Evolutionary conservation across 2,113 vertebrate genomes (phyloP).

Genomic region (Pseudopipra pipra): DNA sequence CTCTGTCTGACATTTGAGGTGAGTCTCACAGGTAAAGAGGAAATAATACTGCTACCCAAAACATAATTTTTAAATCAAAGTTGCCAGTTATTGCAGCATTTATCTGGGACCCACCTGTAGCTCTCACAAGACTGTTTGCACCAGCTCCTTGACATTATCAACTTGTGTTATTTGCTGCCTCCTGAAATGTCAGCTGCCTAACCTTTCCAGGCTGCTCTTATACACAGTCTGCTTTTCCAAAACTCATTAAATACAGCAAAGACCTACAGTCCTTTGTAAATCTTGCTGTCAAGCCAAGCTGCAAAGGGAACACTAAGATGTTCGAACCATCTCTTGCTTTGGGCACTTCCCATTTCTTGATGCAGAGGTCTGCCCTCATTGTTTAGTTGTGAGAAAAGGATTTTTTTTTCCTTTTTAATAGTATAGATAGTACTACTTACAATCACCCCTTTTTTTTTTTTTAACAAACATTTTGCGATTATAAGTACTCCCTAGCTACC

Average conservation of each 20-base stretch:
- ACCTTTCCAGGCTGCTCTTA: slow-evolving; percentile 45
- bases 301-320: not conserved
- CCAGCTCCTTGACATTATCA: slow-evolving; percentile 59
- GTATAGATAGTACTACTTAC: not conserved
- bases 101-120: not conserved
- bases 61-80: not conserved
- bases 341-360: not conserved
- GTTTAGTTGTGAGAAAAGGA: not conserved
- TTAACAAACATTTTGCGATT: not conserved
- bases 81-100: not conserved
- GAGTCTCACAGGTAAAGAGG: not conserved
- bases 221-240: slow-evolving; percentile 1
- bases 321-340: not conserved
- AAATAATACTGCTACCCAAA: slow-evolving; percentile 6
- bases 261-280: not conserved
- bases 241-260: slow-evolving; percentile 21
- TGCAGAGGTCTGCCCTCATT: not conserved
- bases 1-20: not conserved
- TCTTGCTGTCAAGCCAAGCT: not conserved
- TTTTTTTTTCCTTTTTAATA: not conserved
- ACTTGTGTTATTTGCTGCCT: slow-evolving; percentile 39
- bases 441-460: not conserved
- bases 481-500: not conserved
- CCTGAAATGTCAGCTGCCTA: slow-evolving; percentile 57
- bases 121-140: slow-evolving; percentile 4